A percentile compares a stretch with the other conserved stretches of the same genome.
phyloP scores from a whole-genome alignment of 2,888 invertebrate species.

The Ichneumon xanthorius region DNA sequence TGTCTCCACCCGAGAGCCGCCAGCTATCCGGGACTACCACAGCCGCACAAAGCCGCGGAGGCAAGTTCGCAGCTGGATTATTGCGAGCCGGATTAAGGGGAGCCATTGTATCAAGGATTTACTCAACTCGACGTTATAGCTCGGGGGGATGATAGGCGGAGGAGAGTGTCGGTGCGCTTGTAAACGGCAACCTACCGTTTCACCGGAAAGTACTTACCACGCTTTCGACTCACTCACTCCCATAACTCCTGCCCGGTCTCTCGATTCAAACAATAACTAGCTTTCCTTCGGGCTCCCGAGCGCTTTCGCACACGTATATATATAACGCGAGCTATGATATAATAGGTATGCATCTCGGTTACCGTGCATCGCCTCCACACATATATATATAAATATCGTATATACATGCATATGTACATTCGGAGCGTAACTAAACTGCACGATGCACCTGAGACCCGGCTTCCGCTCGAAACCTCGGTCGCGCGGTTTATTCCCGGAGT shows the following conservation, averaged over 20 bases:
- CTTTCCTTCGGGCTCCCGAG: slow-evolving; percentile 19
- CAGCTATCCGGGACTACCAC: slow-evolving; percentile 12
- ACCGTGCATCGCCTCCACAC: neutral
- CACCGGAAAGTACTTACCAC: slow-evolving; percentile 51
- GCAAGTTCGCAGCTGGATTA: slow-evolving; percentile 77
- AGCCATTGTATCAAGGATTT: slow-evolving; percentile 76
- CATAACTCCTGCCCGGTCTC: slow-evolving; percentile 7
- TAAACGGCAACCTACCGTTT: slow-evolving; percentile 52
- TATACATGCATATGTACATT: neutral
- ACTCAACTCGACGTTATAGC: slow-evolving; percentile 68
- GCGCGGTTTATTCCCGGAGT: slow-evolving; percentile 33
- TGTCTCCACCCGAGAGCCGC: neutral
- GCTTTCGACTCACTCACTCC: slow-evolving; percentile 23
- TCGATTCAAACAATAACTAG: slow-evolving; percentile 42
- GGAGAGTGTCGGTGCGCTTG: slow-evolving; percentile 53
- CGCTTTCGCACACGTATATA: neutral
- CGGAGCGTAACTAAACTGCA: slow-evolving; percentile 11
- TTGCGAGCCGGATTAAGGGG: slow-evolving; percentile 76
- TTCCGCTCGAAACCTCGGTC: slow-evolving; percentile 28
- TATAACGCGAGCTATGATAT: neutral
- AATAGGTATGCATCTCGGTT: slow-evolving; percentile 15
- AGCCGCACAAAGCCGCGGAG: slow-evolving; percentile 59
- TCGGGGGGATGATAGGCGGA: slow-evolving; percentile 49
- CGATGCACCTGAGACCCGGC: slow-evolving; percentile 58
- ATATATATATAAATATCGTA: neutral